These are phyloP conservation scores for Guaruba guarouba DNA, from an alignment of 2,113 vertebrate species.

Conservation along the genomic window DNA sequence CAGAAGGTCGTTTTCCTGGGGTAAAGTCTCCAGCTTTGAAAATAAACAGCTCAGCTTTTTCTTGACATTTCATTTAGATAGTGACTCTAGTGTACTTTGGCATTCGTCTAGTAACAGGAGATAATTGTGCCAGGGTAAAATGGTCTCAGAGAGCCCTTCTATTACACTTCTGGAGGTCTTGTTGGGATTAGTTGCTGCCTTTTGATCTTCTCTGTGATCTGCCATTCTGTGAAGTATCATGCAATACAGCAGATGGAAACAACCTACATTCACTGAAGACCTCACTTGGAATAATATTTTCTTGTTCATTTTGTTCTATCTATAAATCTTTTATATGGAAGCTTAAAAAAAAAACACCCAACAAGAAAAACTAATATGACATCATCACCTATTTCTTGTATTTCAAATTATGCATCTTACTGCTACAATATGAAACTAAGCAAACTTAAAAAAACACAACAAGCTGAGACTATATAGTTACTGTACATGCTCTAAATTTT, in stretches of 20 bases:
- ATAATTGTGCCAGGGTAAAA: not conserved
- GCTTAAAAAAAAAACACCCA: not conserved
- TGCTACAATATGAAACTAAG: slow-evolving; percentile 3
- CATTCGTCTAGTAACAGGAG: slow-evolving; percentile 19
- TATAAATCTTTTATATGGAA: slow-evolving; percentile 15
- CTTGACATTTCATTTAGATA: not conserved
- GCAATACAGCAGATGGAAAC: slow-evolving; percentile 51
- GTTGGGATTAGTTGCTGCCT: slow-evolving; percentile 23
- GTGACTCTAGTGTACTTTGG: not conserved
- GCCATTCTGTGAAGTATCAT: slow-evolving; percentile 35
- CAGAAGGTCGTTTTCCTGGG: not conserved
- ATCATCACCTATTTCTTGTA: not conserved
- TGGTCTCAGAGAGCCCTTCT: not conserved
- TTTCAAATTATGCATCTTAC: slow-evolving; percentile 1
- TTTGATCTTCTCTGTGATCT: slow-evolving; percentile 52
- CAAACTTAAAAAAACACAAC: not conserved
- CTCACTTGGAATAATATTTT: slow-evolving; percentile 63
- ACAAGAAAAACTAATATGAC: not conserved
- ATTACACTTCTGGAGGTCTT: slow-evolving; percentile 53
- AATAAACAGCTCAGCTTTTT: slow-evolving; percentile 35
- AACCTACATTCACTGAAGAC: slow-evolving; percentile 40
- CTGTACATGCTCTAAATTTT: accelerated
- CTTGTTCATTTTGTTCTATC: slow-evolving; percentile 57
- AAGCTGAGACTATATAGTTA: not conserved
- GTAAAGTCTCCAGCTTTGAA: slow-evolving; percentile 35